Conservation (phyloP, 1,140 invertebrate species). For the Daktulosphaira vitifoliae region DNA sequence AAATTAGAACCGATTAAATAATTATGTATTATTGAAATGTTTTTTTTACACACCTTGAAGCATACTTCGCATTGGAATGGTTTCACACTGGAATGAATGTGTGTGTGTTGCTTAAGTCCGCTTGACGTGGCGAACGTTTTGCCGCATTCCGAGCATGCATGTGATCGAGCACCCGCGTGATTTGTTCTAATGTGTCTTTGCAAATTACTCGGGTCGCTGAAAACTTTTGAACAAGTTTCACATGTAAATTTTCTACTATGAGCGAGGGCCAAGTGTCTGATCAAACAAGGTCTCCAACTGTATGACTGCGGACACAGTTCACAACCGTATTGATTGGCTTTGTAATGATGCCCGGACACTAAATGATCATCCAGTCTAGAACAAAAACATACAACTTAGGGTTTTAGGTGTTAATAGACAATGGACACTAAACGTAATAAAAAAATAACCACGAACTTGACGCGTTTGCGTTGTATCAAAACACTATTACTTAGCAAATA, state of each 20-base stretch:
- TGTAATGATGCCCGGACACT: slow-evolving; percentile 63
- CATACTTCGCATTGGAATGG: slow-evolving; percentile 94
- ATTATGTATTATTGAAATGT: too few species aligned
- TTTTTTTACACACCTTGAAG: slow-evolving; percentile 58
- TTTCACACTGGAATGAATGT: slow-evolving; percentile 97
- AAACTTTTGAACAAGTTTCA: slow-evolving; percentile 89
- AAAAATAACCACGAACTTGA: too few species aligned
- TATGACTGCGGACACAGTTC: slow-evolving; percentile 75
- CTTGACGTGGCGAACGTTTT: slow-evolving; percentile 97
- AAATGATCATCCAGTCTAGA: slow-evolving; percentile 72
- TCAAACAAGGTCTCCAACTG: slow-evolving; percentile 68
- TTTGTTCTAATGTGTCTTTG: slow-evolving; percentile 90
- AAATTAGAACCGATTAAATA: too few species aligned
- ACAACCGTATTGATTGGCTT: slow-evolving; percentile 68
- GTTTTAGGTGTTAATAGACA: not conserved
- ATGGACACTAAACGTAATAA: too few species aligned
- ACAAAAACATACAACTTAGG: slow-evolving; percentile 43
- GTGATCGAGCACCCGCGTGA: slow-evolving; percentile 84
- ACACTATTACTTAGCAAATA: too few species aligned
- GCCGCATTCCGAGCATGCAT: slow-evolving; percentile 94
- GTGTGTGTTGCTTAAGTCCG: slow-evolving; percentile 97
- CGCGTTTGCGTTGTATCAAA: too few species aligned
- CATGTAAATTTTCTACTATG: slow-evolving; percentile 80
- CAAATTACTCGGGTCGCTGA: slow-evolving; percentile 90
- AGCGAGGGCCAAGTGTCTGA: slow-evolving; percentile 69